These are phyloP conservation scores for Drosophila pseudotalamancana DNA, from an alignment of 2,888 invertebrate species.

Conservation along the genomic window DNA sequence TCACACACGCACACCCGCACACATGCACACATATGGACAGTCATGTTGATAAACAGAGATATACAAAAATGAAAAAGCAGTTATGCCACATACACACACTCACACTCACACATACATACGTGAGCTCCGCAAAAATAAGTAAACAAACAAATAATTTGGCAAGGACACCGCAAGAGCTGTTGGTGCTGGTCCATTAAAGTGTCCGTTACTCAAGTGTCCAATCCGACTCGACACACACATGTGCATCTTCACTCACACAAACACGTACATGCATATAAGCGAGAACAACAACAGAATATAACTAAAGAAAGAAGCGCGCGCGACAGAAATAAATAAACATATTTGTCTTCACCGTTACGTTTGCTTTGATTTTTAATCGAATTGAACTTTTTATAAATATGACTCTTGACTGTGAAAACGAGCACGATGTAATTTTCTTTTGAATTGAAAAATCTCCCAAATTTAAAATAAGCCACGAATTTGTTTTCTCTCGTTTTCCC, in stretches of 20 bases:
- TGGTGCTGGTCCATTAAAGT: conserved; percentile 1
- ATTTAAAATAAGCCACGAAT: conserved; percentile 24
- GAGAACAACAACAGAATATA: background rate
- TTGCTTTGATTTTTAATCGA: conserved; percentile 44
- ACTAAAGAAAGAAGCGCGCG: background rate
- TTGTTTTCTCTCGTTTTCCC: conserved; percentile 11
- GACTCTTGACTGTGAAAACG: conserved; percentile 84
- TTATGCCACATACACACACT: background rate
- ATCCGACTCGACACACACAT: too few relatives aligned
- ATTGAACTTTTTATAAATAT: conserved; percentile 60
- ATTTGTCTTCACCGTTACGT: conserved; percentile 37
- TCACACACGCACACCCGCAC: background rate
- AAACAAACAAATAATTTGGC: conserved; percentile 14
- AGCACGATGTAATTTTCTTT: conserved; percentile 82
- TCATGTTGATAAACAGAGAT: conserved; percentile 7
- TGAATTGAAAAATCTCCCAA: conserved; percentile 35
- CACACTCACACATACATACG: background rate
- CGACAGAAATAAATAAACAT: background rate
- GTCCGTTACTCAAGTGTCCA: too few relatives aligned
- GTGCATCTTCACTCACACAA: background rate
- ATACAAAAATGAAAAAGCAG: background rate
- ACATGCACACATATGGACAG: background rate
- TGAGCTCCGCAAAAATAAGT: conserved; percentile 1
- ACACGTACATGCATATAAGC: background rate
- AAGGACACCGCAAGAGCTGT: conserved; percentile 9